These are phyloP conservation scores for Trachops cirrhosus DNA, from an alignment of 2,797 vertebrate species.

Conservation along the genomic window DNA sequence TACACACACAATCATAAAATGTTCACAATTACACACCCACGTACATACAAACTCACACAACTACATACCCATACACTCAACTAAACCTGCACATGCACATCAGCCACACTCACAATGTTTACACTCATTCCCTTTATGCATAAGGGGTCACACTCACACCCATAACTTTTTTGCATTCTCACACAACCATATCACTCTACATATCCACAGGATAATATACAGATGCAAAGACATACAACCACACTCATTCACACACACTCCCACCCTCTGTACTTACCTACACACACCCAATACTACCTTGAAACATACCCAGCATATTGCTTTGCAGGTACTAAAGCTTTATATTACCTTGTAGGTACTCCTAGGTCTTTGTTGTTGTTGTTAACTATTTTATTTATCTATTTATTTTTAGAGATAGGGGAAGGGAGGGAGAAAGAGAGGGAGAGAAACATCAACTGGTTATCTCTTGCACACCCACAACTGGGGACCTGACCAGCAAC, in stretches of 20 bases:
- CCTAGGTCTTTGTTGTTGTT: background rate
- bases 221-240: background rate
- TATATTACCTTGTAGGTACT: background rate
- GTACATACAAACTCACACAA: background rate
- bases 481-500: too few relatives aligned
- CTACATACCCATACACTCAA: background rate
- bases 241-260: background rate
- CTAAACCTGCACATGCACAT: background rate
- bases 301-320: background rate
- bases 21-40: background rate
- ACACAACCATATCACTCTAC: background rate
- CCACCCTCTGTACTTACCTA: background rate
- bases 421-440: too few relatives aligned
- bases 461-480: too few relatives aligned
- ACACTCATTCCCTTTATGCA: background rate
- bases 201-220: background rate
- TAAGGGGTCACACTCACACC: background rate
- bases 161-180: background rate
- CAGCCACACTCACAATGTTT: background rate
- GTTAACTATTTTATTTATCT: too few relatives aligned
- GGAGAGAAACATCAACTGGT: too few relatives aligned
- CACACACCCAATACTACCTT: background rate
- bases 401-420: too few relatives aligned
- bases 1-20: background rate
- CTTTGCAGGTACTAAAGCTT: background rate